Evolutionary conservation across 2,888 invertebrate species (phyloP), one percentile per base, ranked within the genome.

Genomic region (Drosophila quinaria): DNA sequence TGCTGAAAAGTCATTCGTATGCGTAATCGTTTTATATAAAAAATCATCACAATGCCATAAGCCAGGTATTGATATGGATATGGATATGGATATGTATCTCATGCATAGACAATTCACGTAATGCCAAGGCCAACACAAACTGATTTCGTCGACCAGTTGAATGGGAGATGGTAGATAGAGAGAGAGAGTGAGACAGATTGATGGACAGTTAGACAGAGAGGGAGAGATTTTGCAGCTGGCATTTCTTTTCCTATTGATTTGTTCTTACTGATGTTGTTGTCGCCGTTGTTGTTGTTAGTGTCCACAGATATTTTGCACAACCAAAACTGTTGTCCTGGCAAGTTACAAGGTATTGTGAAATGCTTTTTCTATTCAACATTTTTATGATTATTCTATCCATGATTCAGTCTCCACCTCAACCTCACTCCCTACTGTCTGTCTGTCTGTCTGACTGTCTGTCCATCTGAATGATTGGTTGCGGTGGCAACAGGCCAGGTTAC

Each of bases 331-430:
- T 74, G 62, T 63, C 69, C 54, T 58, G 25, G 13, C 8, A 37
- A 49, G 47, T 44, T 66, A 54, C 51, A 72, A 56, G 51, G 46
- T 9, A 50, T 54, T 59, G 52, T 25, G 55, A 74, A 77, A 44
- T 66, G 42, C 65, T 64, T 59, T 49, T 63, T 69, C 55, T 70
- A 74, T 87, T 65, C 71, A 75, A 70, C 75, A 66, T 76, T 76
- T 81, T 74, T 79, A 79, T 79, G 86, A 85, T 73, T 82, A 85
- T 82, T 70, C 63, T 59, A 65, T 51, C 50, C 54, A 78, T 69
- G 61, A 37, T 46, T 22, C 54, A 44, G 9, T 52, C 4, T 52
- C 3, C 37, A 25, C 41, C 39, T 50, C 11, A 22, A 15, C 15
- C 29, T 19, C 37, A 46, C n/a, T 15, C n/a, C 13, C 19, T 11